Evolutionary conservation across 2,888 invertebrate species (phyloP).

Genomic region (Rotaria magnacalcarata): DNA sequence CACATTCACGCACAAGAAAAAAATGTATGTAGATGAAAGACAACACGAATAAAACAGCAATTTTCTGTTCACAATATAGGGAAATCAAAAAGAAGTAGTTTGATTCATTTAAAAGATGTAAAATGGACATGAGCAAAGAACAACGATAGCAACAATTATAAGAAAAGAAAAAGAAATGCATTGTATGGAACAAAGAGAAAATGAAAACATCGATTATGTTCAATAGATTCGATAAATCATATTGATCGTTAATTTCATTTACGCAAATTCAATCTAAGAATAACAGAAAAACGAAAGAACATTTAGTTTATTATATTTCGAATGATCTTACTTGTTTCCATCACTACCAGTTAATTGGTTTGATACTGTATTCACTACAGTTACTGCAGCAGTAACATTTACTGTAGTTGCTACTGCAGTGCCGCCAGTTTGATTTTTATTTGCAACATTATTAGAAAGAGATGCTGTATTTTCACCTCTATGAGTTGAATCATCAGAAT

Average conservation of each 20-base stretch:
- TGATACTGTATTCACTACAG: neutral
- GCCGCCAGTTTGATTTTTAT: neutral
- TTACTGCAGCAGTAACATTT: neutral
- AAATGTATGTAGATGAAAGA: neutral
- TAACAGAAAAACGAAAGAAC: neutral
- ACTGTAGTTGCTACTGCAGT: neutral
- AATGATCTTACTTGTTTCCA: neutral
- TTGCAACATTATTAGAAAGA: neutral
- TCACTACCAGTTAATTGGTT: neutral
- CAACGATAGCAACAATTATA: neutral
- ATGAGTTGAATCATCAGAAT: slow-evolving; percentile 30
- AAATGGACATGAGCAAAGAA: neutral
- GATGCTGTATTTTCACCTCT: slow-evolving; percentile 33
- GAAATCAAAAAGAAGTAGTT: neutral
- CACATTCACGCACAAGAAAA: neutral
- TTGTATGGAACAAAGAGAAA: neutral
- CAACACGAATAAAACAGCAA: neutral
- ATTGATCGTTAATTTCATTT: neutral
- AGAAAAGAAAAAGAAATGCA: neutral
- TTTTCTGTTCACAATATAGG: neutral
- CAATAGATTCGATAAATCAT: neutral
- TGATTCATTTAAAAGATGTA: neutral
- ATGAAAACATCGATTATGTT: neutral
- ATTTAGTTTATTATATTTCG: no score
- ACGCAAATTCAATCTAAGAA: neutral